Evolutionary conservation across 2,888 invertebrate genomes (phyloP), one percentile per base, ranked within the genome.

Genomic region (Bugula neritina): DNA sequence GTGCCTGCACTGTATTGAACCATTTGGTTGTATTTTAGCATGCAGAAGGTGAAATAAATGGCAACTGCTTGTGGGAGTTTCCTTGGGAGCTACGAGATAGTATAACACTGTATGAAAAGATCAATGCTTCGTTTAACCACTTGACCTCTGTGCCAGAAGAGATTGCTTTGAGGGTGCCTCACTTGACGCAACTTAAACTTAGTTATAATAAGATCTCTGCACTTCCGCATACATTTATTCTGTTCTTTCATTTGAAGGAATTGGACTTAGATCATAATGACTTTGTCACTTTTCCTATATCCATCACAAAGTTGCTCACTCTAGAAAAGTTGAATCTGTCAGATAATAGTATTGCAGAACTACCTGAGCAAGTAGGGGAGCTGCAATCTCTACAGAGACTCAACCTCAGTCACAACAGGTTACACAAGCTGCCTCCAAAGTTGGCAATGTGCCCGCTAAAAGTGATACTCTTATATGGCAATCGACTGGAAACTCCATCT

Each of bases 291-390:
- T 74, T 84, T 13, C 84, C 84, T 0, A 69, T 74, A 3, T 80
- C 80, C 17, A 80, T 84, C 72, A 76, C 77, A 0, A 78, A 78
- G 54, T 76, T 84, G 0, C 78, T 78, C 21, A 83, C 83, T 72
- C 77, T 84, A 31, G 78, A 79, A 72, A 82, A 82, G 75, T 72
- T 83, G 25, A 83, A 84, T 74, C 69, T 84, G 21, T 82, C 83
- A 1, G 73, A 80, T 73, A 84, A 84, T 74, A 29, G 72, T 23
- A 73, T 84, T 27, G 75, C 75, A 71, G 77, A 78, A 29, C 75
- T 84, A 21, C 82, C 82, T 17, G 79, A 78, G 55, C 78, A 80
- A 71, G 74, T 83, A 17, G 81, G 81, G 1, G 75, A 77, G 69
- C 80, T 84, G 80, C 79, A 81, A 74, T 75, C 74, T 10, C 75